Conservation (phyloP, 2,888 invertebrate genomes). For the Mesorhabditis spiculigera region DNA sequence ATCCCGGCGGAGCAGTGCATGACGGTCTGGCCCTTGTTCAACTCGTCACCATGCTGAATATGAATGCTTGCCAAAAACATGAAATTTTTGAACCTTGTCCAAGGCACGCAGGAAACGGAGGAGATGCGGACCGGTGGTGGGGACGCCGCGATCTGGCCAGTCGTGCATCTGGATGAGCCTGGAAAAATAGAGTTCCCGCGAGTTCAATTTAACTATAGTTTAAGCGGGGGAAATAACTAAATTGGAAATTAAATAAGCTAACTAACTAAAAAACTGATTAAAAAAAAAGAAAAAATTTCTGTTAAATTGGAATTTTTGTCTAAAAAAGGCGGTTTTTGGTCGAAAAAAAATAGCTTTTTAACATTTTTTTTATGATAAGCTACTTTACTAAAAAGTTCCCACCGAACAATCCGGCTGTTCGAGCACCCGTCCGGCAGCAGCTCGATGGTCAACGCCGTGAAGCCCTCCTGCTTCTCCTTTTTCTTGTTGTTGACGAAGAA, state of each 20-base stretch:
- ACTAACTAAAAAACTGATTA: too few relatives aligned
- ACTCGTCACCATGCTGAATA: too few relatives aligned
- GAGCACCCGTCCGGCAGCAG: constrained; percentile 2
- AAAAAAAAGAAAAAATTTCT: too few relatives aligned
- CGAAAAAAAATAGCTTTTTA: too few relatives aligned
- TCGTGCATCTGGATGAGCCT: not conserved
- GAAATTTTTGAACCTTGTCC: too few relatives aligned
- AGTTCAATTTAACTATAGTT: not conserved
- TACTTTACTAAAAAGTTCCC: not conserved
- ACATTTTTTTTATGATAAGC: not conserved
- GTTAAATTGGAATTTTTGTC: too few relatives aligned
- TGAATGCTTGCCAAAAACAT: too few relatives aligned
- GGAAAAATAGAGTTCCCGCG: not conserved
- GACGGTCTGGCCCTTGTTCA: too few relatives aligned
- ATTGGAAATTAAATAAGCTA: too few relatives aligned
- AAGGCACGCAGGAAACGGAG: not conserved
- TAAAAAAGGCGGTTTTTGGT: too few relatives aligned
- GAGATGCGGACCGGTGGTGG: not conserved
- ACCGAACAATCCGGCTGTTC: not conserved
- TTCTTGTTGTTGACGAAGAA: constrained; percentile 1
- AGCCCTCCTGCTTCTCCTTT: not conserved
- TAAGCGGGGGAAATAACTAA: not conserved
- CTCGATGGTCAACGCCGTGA: not conserved
- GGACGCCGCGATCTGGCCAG: not conserved
- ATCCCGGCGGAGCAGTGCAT: too few relatives aligned